These are phyloP conservation scores for Caradrina clavipalpis DNA, from an alignment of 2,888 invertebrate genomes.

Conservation along the genomic window DNA sequence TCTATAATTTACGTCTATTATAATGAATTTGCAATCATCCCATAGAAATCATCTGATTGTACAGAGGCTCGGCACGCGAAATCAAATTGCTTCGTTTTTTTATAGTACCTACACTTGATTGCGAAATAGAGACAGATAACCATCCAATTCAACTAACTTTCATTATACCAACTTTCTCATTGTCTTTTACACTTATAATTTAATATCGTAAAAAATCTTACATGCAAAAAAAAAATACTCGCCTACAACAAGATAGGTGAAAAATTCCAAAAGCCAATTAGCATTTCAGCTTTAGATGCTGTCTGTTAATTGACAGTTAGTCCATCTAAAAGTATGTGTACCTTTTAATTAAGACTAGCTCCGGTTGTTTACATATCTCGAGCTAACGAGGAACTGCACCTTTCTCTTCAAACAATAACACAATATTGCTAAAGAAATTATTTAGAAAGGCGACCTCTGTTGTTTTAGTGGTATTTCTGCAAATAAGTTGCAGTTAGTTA, in stretches of 20 bases:
- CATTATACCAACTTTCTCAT: constrained; percentile 46
- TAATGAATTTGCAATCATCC: constrained; percentile 56
- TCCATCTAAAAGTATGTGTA: constrained; percentile 63
- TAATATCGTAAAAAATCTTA: constrained; percentile 36
- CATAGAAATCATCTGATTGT: constrained; percentile 49
- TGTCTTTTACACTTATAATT: constrained; percentile 43
- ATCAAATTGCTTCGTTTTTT: constrained; percentile 41
- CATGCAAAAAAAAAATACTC: constrained; percentile 16
- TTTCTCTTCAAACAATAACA: constrained; percentile 82
- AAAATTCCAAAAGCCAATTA: constrained; percentile 65
- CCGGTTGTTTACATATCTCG: constrained; percentile 66
- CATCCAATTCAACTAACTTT: constrained; percentile 30
- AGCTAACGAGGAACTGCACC: constrained; percentile 68
- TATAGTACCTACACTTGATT: constrained; percentile 42
- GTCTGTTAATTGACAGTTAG: constrained; percentile 66
- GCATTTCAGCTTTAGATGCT: constrained; percentile 42
- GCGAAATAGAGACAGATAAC: constrained; percentile 41
- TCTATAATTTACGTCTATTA: constrained; percentile 53
- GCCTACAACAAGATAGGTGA: constrained; percentile 21
- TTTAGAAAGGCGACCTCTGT: constrained; percentile 75
- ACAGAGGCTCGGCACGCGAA: constrained; percentile 49
- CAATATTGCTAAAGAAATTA: constrained; percentile 69
- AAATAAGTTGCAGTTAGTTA: constrained; percentile 63
- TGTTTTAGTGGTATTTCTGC: constrained; percentile 64
- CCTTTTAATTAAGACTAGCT: constrained; percentile 71